Conservation (phyloP, 1,140 invertebrate genomes). For the Drosophila oshimai region DNA sequence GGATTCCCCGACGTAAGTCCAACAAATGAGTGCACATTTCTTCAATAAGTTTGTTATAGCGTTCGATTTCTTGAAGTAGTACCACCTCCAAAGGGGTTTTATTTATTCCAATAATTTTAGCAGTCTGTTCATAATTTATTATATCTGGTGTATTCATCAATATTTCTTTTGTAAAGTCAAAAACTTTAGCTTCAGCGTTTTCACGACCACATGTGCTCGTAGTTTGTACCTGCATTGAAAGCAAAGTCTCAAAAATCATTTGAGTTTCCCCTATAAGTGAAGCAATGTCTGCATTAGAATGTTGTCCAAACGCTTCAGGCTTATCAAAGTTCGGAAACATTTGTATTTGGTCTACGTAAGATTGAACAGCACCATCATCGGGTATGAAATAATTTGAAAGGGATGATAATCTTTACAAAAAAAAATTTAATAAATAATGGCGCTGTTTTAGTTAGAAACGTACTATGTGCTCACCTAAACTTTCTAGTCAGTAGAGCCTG, state of each 20-base stretch:
- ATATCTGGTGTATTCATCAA: conserved; percentile 87
- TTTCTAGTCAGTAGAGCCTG: conserved; percentile 86
- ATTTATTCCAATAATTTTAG: conserved; percentile 87
- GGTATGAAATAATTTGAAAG: conserved; percentile 91
- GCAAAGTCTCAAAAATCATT: conserved; percentile 90
- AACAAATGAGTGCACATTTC: conserved; percentile 83
- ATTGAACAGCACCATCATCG: conserved; percentile 90
- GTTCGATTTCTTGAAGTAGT: conserved; percentile 89
- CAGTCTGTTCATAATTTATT: conserved; percentile 90
- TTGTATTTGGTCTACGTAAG: conserved; percentile 90
- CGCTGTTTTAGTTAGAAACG: too few species aligned
- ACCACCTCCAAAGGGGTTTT: conserved; percentile 91
- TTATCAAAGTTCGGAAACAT: conserved; percentile 89
- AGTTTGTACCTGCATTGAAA: conserved; percentile 89
- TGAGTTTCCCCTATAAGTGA: conserved; percentile 90
- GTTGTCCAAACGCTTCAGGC: conserved; percentile 94
- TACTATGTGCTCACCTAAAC: conserved; percentile 83
- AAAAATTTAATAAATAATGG: not conserved
- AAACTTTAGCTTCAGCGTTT: conserved; percentile 89
- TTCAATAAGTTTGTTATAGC: conserved; percentile 84
- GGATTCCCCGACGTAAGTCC: conserved; percentile 90
- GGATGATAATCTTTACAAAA: conserved; percentile 84
- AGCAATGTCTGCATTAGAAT: conserved; percentile 95
- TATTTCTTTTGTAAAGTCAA: conserved; percentile 88
- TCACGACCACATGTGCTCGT: conserved; percentile 83